These are phyloP conservation scores for Hyles euphorbiae DNA, from an alignment of 1,140 invertebrate species.

Conservation along the genomic window DNA sequence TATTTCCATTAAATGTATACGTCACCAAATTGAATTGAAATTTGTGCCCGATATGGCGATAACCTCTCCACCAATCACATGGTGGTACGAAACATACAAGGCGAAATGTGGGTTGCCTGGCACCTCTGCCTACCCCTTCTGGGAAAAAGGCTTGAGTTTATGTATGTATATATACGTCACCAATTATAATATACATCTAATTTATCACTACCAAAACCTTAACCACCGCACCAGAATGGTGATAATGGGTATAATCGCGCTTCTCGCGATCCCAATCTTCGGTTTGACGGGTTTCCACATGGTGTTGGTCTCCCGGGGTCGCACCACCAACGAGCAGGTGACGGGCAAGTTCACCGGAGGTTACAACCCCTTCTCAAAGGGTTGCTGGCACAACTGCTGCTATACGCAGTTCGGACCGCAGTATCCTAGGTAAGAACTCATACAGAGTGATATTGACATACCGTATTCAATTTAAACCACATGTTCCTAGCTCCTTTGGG, in stretches of 20 bases:
- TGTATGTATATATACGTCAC: too few relatives aligned
- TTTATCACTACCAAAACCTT: constrained; percentile 51
- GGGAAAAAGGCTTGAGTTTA: too few relatives aligned
- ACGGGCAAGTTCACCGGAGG: constrained; percentile 98
- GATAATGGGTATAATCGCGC: constrained; percentile 92
- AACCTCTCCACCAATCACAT: too few relatives aligned
- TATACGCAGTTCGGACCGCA: constrained; percentile 96
- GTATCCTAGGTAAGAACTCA: constrained; percentile 92
- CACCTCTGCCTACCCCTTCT: too few relatives aligned
- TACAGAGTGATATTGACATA: background rate
- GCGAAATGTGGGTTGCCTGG: too few relatives aligned
- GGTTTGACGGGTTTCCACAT: constrained; percentile 98
- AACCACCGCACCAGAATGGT: constrained; percentile 83
- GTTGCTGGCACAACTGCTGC: constrained; percentile 95
- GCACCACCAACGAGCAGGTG: constrained; percentile 99
- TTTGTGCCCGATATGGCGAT: too few relatives aligned
- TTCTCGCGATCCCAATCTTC: constrained; percentile 97
- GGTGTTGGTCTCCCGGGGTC: constrained; percentile 95
- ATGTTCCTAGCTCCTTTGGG: too few relatives aligned
- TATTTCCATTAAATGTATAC: too few relatives aligned
- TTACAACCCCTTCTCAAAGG: constrained; percentile 96
- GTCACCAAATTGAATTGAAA: too few relatives aligned
- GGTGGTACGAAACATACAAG: too few relatives aligned
- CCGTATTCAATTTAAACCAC: too few relatives aligned
- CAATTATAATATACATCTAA: background rate